Conservation (phyloP, 1,140 invertebrate species). For the Heliconius nattereri region DNA sequence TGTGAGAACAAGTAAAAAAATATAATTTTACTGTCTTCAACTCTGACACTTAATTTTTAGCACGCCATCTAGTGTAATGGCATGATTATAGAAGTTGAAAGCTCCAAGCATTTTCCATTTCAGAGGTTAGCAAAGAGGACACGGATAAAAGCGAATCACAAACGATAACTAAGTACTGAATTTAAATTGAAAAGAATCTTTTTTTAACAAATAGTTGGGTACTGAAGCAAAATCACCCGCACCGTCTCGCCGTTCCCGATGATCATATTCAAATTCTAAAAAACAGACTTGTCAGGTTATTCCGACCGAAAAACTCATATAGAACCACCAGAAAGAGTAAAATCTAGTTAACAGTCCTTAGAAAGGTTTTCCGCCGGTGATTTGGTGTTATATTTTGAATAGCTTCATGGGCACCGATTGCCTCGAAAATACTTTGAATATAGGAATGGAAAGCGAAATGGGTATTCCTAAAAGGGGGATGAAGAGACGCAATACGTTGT, state of each 20-base stretch:
- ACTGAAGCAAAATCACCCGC: not conserved
- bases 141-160: not conserved
- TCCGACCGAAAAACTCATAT: conserved; percentile 9
- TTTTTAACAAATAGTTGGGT: not conserved
- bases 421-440: not conserved
- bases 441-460: not conserved
- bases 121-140: not conserved
- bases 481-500: conserved; percentile 14
- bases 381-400: conserved; percentile 13
- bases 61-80: not conserved
- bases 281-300: conserved; percentile 6
- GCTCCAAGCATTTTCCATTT: not conserved
- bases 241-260: not conserved
- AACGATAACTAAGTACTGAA: not conserved
- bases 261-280: not conserved
- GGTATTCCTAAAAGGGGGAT: conserved; percentile 12
- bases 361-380: not conserved
- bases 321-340: not conserved
- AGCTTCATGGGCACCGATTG: not conserved
- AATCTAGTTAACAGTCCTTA: conserved; percentile 12
- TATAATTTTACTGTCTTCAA: not conserved
- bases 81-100: not conserved
- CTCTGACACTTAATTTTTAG: not conserved
- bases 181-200: conserved; percentile 5
- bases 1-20: not conserved